These are phyloP conservation scores for Chrysina gloriosa DNA, from an alignment of 2,888 invertebrate species.

Conservation along the genomic window DNA sequence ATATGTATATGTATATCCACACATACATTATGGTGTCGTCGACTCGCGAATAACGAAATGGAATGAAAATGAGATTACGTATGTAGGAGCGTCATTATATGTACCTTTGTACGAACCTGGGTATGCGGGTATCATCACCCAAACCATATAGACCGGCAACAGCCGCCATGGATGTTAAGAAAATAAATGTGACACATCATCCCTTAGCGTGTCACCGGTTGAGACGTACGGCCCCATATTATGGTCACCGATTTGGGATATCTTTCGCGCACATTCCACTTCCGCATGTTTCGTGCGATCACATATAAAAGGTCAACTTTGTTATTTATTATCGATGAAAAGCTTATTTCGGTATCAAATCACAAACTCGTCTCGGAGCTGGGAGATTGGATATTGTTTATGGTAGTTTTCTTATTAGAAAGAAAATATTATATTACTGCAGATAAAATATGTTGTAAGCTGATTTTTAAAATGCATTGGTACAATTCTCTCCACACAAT, in stretches of 20 bases:
- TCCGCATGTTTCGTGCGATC: constrained; percentile 6
- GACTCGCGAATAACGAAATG: no score
- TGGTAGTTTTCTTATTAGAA: not conserved
- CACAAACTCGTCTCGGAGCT: no score
- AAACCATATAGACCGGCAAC: constrained; percentile 84
- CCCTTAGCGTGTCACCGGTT: constrained; percentile 29
- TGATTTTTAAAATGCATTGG: no score
- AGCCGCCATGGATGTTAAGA: constrained; percentile 73
- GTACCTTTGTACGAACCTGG: constrained; percentile 59
- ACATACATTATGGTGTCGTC: no score
- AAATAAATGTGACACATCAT: constrained; percentile 37
- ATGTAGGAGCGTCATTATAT: no score
- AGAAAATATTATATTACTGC: no score
- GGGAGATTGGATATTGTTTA: not conserved
- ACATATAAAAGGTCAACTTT: not conserved
- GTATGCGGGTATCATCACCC: constrained; percentile 76
- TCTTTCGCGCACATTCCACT: constrained; percentile 1
- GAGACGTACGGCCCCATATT: constrained; percentile 34
- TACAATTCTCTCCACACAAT: no score
- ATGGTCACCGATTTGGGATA: constrained; percentile 12
- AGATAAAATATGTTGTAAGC: no score
- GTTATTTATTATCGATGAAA: no score
- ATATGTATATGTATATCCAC: no score
- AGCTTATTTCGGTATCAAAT: not conserved
- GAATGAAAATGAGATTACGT: no score